Evolutionary conservation across 2,113 vertebrate species (phyloP), one percentile per base, ranked within the genome.

Genomic region (Chaetorhynchus papuensis): DNA sequence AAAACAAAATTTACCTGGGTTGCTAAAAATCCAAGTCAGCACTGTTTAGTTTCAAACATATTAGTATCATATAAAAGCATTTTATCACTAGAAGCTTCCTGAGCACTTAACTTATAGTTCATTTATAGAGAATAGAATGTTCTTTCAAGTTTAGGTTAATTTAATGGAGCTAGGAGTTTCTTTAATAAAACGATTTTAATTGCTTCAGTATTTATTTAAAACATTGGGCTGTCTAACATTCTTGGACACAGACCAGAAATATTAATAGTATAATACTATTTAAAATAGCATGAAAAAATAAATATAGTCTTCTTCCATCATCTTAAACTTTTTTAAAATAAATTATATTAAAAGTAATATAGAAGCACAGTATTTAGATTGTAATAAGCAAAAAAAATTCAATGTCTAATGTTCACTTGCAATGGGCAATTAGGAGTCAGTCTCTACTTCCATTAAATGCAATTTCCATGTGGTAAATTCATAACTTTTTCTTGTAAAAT

Each of bases 301-400:
- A 64, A 69, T 59, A 75, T 26, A 45, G n/a, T 42, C 16, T 93
- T 78, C 81, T 90, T 70, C 76, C 33, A 75, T 71, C 17, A 4
- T 45, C 37, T 39, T 7, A 2, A 35, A 11, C 68, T 57, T 93
- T 82, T 93, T 64, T 83, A 24, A 15, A 41, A 47, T 66, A 95
- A 97, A 91, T 93, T 9, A 18, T 84, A 94, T 89, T 66, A 79
- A 89, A 81, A 90, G 17, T 64, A 90, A 80, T 54, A 77, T 64
- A 76, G 30, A 75, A 77, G 8, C 82, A 47, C 39, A 56, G 44
- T 75, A 57, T 59, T 87, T 91, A 66, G 61, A 94, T 75, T 68
- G 76, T 14, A 77, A 35, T 31, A 83, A 47, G 15, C 33, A 35
- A 49, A 64, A 80, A 65, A 47, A 57, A 50, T 41, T 72, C 37